phyloP scores from a whole-genome alignment of 53 echinoderm and acorn worm species.

The Stichopus horrens region DNA sequence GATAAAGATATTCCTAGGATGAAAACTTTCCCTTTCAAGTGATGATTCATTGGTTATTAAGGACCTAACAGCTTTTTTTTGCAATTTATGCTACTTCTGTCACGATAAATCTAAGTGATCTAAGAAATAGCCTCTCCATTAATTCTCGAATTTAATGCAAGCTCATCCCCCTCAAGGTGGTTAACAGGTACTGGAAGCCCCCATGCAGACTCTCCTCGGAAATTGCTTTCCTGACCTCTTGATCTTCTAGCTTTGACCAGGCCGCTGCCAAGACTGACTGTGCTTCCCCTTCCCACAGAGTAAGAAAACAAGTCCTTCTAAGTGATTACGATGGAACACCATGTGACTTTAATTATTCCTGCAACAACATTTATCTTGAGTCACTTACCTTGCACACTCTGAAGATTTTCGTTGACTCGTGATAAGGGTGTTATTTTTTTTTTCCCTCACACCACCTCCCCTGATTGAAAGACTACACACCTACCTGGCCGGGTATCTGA shows the following conservation, averaged over 20 bases:
- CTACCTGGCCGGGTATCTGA: neutral
- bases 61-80: neutral
- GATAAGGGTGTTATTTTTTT: neutral
- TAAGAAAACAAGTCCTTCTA: slow-evolving; percentile 23
- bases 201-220: neutral
- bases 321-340: neutral
- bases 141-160: neutral
- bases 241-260: slow-evolving; percentile 1
- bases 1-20: too few species aligned
- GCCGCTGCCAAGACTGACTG: slow-evolving; percentile 7
- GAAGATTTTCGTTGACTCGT: too few species aligned
- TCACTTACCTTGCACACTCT: slow-evolving; percentile 8
- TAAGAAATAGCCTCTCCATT: neutral
- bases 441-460: neutral
- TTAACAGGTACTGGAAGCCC: neutral
- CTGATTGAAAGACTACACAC: neutral
- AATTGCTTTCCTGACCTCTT: neutral
- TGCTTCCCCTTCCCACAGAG: slow-evolving; percentile 20
- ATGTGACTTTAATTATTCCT: slow-evolving; percentile 32
- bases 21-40: neutral
- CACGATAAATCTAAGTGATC: neutral
- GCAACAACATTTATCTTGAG: slow-evolving; percentile 21
- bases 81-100: neutral
- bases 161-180: neutral
- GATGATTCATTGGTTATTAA: neutral